These are phyloP conservation scores for Aselliscus stoliczkanus DNA, from an alignment of 2,797 vertebrate genomes.

Conservation along the genomic window DNA sequence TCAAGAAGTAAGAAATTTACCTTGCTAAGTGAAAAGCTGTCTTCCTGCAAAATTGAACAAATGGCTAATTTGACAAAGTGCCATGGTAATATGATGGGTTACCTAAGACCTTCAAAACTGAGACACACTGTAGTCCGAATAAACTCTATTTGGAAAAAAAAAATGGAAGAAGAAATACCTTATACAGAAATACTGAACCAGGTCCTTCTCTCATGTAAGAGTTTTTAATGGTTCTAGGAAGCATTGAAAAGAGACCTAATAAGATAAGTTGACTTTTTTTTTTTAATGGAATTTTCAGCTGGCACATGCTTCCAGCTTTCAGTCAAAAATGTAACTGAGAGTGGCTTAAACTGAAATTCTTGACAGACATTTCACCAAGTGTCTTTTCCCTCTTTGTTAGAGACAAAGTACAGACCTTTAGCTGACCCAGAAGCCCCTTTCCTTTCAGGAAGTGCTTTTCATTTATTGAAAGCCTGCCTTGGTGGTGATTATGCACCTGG, in stretches of 20 bases:
- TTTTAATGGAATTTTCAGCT: conserved; percentile 37
- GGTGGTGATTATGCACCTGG: neutral
- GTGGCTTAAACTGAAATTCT: conserved; percentile 53
- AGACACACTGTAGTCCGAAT: neutral
- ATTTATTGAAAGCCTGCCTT: neutral
- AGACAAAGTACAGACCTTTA: neutral
- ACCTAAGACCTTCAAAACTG: conserved; percentile 42
- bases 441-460: neutral
- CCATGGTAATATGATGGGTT: neutral
- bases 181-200: conserved; percentile 39
- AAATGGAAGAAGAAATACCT: conserved; percentile 18
- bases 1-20: conserved; percentile 61
- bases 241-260: conserved; percentile 34
- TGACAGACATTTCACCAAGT: conserved; percentile 26
- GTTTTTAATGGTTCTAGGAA: conserved; percentile 44
- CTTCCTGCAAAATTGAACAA: conserved; percentile 54
- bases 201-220: conserved; percentile 16
- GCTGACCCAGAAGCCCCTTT: neutral
- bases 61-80: conserved; percentile 54
- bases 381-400: conserved; percentile 20
- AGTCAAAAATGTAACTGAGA: conserved; percentile 15
- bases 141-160: neutral
- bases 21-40: conserved; percentile 54
- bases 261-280: conserved; percentile 25
- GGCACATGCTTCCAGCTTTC: neutral